Evolutionary conservation across 2,888 invertebrate genomes (phyloP).

Genomic region (Hirtodrosophila duncani): DNA sequence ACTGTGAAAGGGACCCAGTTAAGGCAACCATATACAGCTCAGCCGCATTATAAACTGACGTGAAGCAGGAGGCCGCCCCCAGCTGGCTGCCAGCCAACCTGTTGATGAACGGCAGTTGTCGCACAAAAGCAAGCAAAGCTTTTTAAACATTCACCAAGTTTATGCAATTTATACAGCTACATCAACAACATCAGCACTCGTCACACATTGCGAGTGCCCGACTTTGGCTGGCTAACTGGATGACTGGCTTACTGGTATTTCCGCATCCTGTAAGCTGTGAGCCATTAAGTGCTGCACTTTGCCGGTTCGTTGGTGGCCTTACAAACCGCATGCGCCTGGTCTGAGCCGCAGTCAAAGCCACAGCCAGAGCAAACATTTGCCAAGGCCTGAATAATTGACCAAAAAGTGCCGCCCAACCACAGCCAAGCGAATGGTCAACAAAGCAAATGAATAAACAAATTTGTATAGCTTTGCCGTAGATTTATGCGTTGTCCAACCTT

Average conservation of each 20-base stretch:
- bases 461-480: slow-evolving; percentile 54
- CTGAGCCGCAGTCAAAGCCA: slow-evolving; percentile 33
- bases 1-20: slow-evolving; percentile 18
- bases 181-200: too few species aligned
- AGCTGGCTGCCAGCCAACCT: slow-evolving; percentile 30
- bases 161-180: slow-evolving; percentile 42
- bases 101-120: slow-evolving; percentile 39
- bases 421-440: slow-evolving; percentile 36
- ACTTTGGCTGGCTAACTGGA: too few species aligned
- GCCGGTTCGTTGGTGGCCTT: neutral
- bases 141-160: slow-evolving; percentile 44
- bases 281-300: slow-evolving; percentile 44
- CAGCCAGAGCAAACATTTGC: slow-evolving; percentile 51
- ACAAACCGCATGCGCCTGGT: neutral
- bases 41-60: slow-evolving; percentile 49
- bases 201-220: slow-evolving; percentile 12
- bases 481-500: slow-evolving; percentile 37
- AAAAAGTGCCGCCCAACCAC: slow-evolving; percentile 46
- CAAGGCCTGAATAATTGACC: slow-evolving; percentile 66
- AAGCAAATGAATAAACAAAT: slow-evolving; percentile 55
- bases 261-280: slow-evolving; percentile 11
- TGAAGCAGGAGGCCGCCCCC: neutral
- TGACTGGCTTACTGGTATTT: slow-evolving; percentile 5
- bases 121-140: slow-evolving; percentile 46
- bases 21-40: slow-evolving; percentile 55